A percentile compares a stretch with the other conserved stretches of the same genome.
Evolutionary conservation across 1,140 invertebrate genomes (phyloP).

Genomic region (Lycorma delicatula): DNA sequence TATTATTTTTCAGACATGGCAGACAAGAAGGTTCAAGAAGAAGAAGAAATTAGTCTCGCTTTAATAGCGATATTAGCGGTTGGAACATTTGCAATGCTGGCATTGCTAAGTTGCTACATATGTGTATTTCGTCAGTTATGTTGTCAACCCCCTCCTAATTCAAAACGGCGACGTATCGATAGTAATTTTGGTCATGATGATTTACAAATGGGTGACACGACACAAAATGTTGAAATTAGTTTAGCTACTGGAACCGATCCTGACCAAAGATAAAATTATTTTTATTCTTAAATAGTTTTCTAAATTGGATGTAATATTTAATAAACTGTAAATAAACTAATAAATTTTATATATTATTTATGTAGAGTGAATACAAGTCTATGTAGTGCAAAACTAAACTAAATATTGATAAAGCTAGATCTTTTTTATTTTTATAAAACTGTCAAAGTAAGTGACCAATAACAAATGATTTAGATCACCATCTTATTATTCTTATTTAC

Average conservation of each 20-base stretch:
- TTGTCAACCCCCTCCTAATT: slow-evolving; percentile 30
- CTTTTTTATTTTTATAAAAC: too few species aligned
- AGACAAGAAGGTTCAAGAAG: slow-evolving; percentile 31
- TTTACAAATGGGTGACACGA: slow-evolving; percentile 43
- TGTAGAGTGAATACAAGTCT: too few species aligned
- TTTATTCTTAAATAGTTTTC: too few species aligned
- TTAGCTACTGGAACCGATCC: slow-evolving; percentile 38
- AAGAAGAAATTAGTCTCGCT: slow-evolving; percentile 41
- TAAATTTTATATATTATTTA: too few species aligned
- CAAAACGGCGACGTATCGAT: slow-evolving; percentile 31
- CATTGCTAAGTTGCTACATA: slow-evolving; percentile 45
- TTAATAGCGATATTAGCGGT: slow-evolving; percentile 44
- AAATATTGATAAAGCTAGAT: too few species aligned
- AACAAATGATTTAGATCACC: too few species aligned
- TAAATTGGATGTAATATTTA: too few species aligned
- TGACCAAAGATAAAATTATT: slow-evolving; percentile 34
- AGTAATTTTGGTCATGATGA: slow-evolving; percentile 33
- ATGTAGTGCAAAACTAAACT: too few species aligned
- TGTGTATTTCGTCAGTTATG: slow-evolving; percentile 44
- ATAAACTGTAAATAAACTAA: too few species aligned
- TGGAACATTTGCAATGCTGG: slow-evolving; percentile 42
- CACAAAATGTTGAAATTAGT: slow-evolving; percentile 36
- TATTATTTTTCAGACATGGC: slow-evolving; percentile 6
- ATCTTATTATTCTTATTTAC: too few species aligned
- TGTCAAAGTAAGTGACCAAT: too few species aligned